Base-by-base conservation (phyloP, 1,140 invertebrate genomes). In the Zaprionus camerounensis region DNA sequence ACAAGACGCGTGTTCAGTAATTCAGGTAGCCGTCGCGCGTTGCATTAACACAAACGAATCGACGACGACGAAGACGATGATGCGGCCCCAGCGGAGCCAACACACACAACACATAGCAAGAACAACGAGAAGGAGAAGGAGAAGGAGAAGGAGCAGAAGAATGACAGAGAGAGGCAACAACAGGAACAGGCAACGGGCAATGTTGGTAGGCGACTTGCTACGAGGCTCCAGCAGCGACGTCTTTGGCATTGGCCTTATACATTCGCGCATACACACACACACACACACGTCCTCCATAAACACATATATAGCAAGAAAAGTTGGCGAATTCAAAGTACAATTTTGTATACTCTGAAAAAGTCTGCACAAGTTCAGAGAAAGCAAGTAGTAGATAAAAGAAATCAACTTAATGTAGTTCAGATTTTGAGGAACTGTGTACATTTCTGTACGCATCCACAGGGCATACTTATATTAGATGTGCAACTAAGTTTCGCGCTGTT, bases 1-100 rank as follows among this genome's bases (percentile, higher is more conserved):
- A 92, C 85, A 91, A 92, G 91, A 91, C 91, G 91, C 91, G 91
- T 92, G 91, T 92, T 92, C 91, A 92, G 91, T 92, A 92, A 92
- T 92, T 92, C 91, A 92, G 91, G 91, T 92, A 92, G 91, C 91
- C 78, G 91, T 91, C 82, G 91, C 85, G 90, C 87, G 87, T 91
- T 91, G 87, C 87, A 87, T 91, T 91, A 91, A 91, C 87, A 91
- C 87, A 91, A 91, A 82, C 88, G 85, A 91, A 91, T 81, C 70
- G 79, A 78, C 79, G 81, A 81, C 70, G 79, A 78, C 71, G 80
- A 63, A 28, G 61, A 28, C 44, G 61, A 46, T 28, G 61, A 53
- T 76, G 73, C 38, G 67, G 72, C 66, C 51, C 38, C 72, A 69
- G 56, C 41, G 72, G 57, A 75, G 72, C 67, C 71, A 74, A 69